Evolutionary conservation across 2,888 invertebrate genomes (phyloP).

Genomic region (Adela reaumurella): DNA sequence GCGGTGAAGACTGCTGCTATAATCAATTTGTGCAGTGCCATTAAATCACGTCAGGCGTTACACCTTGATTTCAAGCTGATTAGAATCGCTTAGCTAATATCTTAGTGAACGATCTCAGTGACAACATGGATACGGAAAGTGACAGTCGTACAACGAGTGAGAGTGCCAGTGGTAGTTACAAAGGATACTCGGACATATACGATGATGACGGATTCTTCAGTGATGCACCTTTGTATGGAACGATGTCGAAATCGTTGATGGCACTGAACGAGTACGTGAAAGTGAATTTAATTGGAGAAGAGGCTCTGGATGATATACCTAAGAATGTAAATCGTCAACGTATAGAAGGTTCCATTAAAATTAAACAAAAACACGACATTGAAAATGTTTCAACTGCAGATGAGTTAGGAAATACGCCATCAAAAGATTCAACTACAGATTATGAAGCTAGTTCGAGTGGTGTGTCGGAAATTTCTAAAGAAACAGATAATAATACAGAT

Average conservation of each 20-base stretch:
- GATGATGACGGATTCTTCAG: constrained; percentile 41
- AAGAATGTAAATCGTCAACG: no score
- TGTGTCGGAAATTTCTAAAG: no score
- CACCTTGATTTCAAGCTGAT: no score
- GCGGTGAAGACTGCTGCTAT: no score
- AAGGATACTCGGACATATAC: background rate
- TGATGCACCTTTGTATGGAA: constrained; percentile 33
- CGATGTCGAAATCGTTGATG: constrained; percentile 35
- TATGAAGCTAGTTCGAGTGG: no score
- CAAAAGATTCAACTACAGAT: no score
- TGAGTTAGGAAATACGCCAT: no score
- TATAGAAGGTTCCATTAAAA: no score
- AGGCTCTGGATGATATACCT: constrained; percentile 16
- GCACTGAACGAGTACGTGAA: constrained; percentile 45
- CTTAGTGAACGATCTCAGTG: background rate
- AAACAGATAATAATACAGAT: no score
- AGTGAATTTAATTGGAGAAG: constrained; percentile 34
- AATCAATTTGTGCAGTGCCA: background rate
- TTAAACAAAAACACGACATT: no score
- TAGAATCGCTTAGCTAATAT: no score
- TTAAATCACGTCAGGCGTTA: background rate
- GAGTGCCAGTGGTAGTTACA: constrained; percentile 1
- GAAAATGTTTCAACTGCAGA: no score
- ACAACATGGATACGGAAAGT: background rate
- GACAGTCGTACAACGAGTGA: background rate